Base-by-base conservation (phyloP, 2,113 vertebrate species). In the Corythaeola cristata region DNA sequence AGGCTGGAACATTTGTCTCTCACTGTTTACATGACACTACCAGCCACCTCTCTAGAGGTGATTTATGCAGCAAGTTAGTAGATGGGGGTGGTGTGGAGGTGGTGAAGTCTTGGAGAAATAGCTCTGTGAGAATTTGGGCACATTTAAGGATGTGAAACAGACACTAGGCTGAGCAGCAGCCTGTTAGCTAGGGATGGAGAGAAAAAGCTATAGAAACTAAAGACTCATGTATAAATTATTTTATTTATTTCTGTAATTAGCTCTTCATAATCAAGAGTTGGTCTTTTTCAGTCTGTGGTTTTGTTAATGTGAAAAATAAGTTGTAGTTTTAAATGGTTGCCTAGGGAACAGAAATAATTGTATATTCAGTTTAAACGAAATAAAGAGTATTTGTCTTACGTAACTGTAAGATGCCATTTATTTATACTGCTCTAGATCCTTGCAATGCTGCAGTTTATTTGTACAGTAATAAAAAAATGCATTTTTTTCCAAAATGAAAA, bases 241-340 rank as follows among this genome's bases (percentile, higher is more conserved):
- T 98, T 98, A 98, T 98, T 98, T 98, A 98, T 98, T 98, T 97
- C 93, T 98, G 98, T 98, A 98, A 98, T 98, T 98, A 98, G 98
- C 96, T 97, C 96, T 97, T 98, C 97, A 98, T 97, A 97, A 98
- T 97, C 97, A 98, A 98, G 95, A 98, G 95, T 97, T 94, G 97
- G 97, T 98, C 97, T 98, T 98, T 98, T 98, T 95, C 97, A 88
- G 66, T 97, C 98, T 97, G 97, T 97, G 90, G 95, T 97, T 98
- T 98, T 98, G 98, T 98, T 98, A 98, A 97, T 74, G 97, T 98
- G 98, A 97, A 94, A 97, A 97, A 95, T 60, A 96, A 97, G 95
- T 95, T 98, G 97, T 98, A 98, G 98, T 98, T 97, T 97, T 77
- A 97, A 97, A 96, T 98, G 97, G 98, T 98, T 98, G 97, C 97